Base-by-base conservation (phyloP, 53 echinoderm and acorn worm genomes). In the Stichopus horrens region DNA sequence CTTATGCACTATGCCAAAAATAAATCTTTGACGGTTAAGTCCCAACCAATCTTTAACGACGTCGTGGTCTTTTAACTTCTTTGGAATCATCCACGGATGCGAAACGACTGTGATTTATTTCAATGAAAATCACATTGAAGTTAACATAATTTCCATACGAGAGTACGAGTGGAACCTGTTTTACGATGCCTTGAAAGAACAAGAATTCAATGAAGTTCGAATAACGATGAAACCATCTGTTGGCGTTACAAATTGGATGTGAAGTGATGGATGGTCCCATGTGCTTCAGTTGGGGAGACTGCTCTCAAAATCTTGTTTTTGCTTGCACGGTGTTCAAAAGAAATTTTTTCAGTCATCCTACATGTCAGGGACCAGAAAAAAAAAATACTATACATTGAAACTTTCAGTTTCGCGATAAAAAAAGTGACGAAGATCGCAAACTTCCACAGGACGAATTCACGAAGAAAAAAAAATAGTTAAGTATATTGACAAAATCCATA, bases 401-500 rank as follows among this genome's bases (percentile, higher is more conserved):
- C 71, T 71, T 71, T 20, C 71, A 71, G n/a, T 71, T 71, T 71
- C 11, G 71, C n/a, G n/a, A 20, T n/a, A n/a, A 71, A 71, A 13
- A 71, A 20, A 1, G 1, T 71, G 71, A 71, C 71, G 81, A 81
- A 21, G 81, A 81, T 21, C 57, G 57, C 58, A 58, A 81, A 81
- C 21, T 81, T 58, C 57, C 56, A 54, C 14, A 81, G 81, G 58
- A 81, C 81, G 22, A 81, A 81, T 58, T 56, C 81, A 81, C 81
- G 81, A 81, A 58, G 53, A 13, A 63, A 63, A 71, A 37, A 37
- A 37, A 66, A 66, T 85, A 85, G 67, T 13, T 11, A 55, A 85
- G 52, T 58, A 67, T 63, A 85, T 85, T 18, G 60, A 85, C 68
- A 85, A 85, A 85, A 85, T 85, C 81, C 81, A 81, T 81, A 7